Evolutionary conservation across 2,888 invertebrate genomes (phyloP), one percentile per base, ranked within the genome.

Genomic region (Eupithecia tripunctaria): DNA sequence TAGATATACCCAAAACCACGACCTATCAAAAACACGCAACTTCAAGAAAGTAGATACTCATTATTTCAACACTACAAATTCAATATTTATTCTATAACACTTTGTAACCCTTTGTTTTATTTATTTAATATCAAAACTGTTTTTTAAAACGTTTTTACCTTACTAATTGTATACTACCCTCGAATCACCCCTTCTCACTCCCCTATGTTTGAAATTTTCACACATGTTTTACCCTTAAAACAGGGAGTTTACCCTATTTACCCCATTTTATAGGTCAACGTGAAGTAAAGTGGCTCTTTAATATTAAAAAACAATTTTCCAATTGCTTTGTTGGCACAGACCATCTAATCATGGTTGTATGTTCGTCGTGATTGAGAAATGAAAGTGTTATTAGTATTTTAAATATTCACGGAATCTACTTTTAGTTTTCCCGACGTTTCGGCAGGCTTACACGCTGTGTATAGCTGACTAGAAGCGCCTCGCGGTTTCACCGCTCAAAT

Each of bases 251-350:
- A 25, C 56, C 25, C 56, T 56, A 56, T 25, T 56, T 14, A 56
- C 14, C 25, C 56, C 56, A 14, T 56, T 56, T 25, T 4, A 56
- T 25, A 56, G 56, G 25, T 5, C 21, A 2, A 51, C 51, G 51
- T 51, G 51, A 21, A 56, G 56, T 56, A 25, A 56, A 56, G 56
- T 56, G 56, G 21, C 25, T 21, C 12, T 56, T 56, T 4, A 25
- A 56, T 56, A 56, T 56, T 56, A 56, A 56, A 10, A 56, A 56
- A 56, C 56, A 56, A 56, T 56, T 56, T 25, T 56, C 25, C 56
- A 25, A 56, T 56, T 56, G 25, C 14, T 56, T 56, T 25, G 8
- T 56, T 12, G n/a, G 14, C 38, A 15, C 43, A 56, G 25, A 5
- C 25, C 56, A 25, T 51, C 12, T 8, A 51, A 51, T 56, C 25